A percentile compares a stretch with the other conserved stretches of the same genome.
These are phyloP conservation scores for Arion vulgaris DNA, from an alignment of 1,140 invertebrate species.

Conservation along the genomic window DNA sequence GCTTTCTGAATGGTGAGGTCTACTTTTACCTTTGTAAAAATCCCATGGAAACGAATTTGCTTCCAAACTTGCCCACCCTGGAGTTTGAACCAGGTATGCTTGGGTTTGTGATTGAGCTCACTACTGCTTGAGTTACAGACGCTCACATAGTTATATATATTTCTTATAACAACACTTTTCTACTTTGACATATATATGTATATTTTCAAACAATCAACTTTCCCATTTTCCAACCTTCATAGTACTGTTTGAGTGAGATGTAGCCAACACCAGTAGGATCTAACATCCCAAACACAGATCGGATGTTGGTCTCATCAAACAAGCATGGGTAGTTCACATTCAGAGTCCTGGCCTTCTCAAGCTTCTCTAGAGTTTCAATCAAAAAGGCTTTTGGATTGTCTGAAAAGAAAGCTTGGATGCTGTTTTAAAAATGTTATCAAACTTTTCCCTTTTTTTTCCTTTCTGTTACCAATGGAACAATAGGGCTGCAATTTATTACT, in stretches of 20 bases:
- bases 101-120: too few relatives aligned
- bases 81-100: too few relatives aligned
- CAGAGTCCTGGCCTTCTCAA: background rate
- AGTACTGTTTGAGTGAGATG: constrained; percentile 62
- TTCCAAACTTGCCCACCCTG: too few relatives aligned
- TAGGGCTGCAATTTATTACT: background rate
- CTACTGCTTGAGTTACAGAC: too few relatives aligned
- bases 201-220: too few relatives aligned
- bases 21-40: too few relatives aligned
- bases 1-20: too few relatives aligned
- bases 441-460: background rate
- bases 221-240: constrained; percentile 51
- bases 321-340: constrained; percentile 44
- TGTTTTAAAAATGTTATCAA: background rate
- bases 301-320: constrained; percentile 66
- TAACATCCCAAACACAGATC: constrained; percentile 66
- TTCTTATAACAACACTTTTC: too few relatives aligned
- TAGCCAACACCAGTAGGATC: constrained; percentile 62
- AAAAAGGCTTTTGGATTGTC: constrained; percentile 27
- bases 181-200: too few relatives aligned
- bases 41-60: too few relatives aligned
- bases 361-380: constrained; percentile 32
- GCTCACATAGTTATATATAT: too few relatives aligned
- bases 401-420: background rate
- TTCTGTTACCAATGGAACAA: background rate